Evolutionary conservation across 2,113 vertebrate genomes (phyloP).

Genomic region (Bubo blakistoni): DNA sequence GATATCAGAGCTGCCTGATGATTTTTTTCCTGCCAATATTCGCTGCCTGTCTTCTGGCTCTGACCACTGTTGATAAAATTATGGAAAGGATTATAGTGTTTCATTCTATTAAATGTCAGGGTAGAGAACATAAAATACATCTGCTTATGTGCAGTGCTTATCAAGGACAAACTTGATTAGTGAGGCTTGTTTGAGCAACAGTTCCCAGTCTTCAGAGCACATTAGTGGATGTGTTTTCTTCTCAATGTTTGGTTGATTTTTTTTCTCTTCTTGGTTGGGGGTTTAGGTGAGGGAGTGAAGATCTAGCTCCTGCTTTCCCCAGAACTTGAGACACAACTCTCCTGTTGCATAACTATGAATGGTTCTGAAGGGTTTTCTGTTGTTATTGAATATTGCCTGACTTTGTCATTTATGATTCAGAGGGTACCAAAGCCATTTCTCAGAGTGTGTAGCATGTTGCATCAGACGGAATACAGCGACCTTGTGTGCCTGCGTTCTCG

Average conservation of each 20-base stretch:
- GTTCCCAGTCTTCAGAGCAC: background rate
- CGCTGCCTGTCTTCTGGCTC: background rate
- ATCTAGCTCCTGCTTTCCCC: background rate
- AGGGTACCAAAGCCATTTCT: background rate
- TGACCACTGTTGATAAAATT: background rate
- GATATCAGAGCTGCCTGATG: background rate
- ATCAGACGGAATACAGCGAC: background rate
- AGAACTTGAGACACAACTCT: background rate
- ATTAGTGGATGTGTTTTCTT: background rate
- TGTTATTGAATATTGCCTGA: rapidly evolving
- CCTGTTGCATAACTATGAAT: background rate
- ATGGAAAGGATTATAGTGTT: background rate
- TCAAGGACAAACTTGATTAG: background rate
- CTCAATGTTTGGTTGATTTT: background rate
- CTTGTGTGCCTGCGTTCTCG: background rate
- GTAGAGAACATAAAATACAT: background rate
- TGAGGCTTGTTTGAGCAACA: background rate
- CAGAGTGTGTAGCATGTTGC: too few species aligned
- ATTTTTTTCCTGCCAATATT: background rate
- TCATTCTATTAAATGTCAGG: background rate
- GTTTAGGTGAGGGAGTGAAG: background rate
- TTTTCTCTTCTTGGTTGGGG: background rate
- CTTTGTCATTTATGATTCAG: background rate
- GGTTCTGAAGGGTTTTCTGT: background rate
- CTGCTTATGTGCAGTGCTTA: background rate